phyloP scores from a whole-genome alignment of 2,797 vertebrate species.

The Limnodromus scolopaceus region DNA sequence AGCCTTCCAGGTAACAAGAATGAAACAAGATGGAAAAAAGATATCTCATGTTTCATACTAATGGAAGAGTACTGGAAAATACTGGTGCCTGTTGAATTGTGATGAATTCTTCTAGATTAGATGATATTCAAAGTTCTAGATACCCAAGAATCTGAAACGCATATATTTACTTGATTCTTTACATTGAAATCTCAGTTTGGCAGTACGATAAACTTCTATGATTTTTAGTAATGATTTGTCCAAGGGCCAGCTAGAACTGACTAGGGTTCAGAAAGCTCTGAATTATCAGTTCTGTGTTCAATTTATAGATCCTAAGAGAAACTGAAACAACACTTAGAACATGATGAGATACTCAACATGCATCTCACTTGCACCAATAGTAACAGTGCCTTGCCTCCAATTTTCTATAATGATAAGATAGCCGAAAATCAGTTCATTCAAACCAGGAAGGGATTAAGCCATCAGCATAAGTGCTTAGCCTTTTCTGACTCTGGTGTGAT shows the following conservation, averaged over 20 bases:
- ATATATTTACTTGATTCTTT: background rate
- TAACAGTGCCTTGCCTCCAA: background rate
- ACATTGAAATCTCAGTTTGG: background rate
- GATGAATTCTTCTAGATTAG: background rate
- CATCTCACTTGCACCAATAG: background rate
- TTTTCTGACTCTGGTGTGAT: background rate
- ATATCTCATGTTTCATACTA: background rate
- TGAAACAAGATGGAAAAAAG: background rate
- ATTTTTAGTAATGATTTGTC: background rate
- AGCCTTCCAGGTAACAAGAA: background rate
- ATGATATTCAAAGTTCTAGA: background rate
- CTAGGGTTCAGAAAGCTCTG: background rate
- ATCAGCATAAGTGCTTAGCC: background rate
- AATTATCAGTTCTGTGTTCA: background rate
- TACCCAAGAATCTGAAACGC: background rate
- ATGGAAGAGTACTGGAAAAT: background rate
- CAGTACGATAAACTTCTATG: background rate
- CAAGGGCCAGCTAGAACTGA: background rate
- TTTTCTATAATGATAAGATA: background rate
- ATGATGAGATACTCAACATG: background rate
- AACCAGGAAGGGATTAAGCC: background rate
- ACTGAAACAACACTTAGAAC: background rate
- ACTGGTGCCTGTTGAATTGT: background rate
- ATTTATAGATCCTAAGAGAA: background rate
- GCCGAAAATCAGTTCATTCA: background rate